phyloP scores from a whole-genome alignment of 1,140 invertebrate species.

The Coenobita brevimanus region DNA sequence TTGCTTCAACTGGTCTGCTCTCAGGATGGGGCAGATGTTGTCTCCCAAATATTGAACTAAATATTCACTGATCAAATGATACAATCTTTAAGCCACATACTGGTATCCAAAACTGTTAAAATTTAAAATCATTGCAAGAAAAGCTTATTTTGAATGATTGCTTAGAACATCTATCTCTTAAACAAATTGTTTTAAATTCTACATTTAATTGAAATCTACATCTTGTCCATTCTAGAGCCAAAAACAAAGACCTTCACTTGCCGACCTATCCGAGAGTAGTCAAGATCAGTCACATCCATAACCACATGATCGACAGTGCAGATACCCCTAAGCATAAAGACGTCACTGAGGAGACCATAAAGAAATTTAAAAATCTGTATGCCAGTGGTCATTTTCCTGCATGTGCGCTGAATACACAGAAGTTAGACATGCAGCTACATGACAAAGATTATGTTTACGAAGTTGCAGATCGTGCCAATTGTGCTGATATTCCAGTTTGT shows the following conservation, averaged over 20 bases:
- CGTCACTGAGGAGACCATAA: constrained; percentile 7
- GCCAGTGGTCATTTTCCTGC: constrained; percentile 9
- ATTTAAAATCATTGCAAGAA: too few species aligned
- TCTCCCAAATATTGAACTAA: too few species aligned
- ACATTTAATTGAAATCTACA: constrained; percentile 27
- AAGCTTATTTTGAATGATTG: too few species aligned
- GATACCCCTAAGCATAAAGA: constrained; percentile 35
- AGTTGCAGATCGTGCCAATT: constrained; percentile 18
- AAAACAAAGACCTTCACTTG: constrained; percentile 40
- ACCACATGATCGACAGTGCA: constrained; percentile 37
- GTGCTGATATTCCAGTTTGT: constrained; percentile 19
- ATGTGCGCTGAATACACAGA: constrained; percentile 22
- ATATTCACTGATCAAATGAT: too few species aligned
- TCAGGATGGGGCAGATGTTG: too few species aligned
- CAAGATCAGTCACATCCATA: constrained; percentile 29
- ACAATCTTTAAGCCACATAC: too few species aligned
- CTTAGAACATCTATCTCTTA: constrained; percentile 10
- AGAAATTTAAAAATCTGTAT: constrained; percentile 16
- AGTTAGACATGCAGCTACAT: constrained; percentile 26
- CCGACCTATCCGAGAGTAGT: constrained; percentile 26
- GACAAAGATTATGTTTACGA: constrained; percentile 13
- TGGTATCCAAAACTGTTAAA: too few species aligned
- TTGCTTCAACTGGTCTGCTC: too few species aligned
- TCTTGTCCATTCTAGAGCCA: constrained; percentile 31
- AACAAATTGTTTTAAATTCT: constrained; percentile 22